A percentile compares a stretch with the other conserved stretches of the same genome.
phyloP scores from a whole-genome alignment of 2,113 vertebrate species.

The Eclectus roratus region DNA sequence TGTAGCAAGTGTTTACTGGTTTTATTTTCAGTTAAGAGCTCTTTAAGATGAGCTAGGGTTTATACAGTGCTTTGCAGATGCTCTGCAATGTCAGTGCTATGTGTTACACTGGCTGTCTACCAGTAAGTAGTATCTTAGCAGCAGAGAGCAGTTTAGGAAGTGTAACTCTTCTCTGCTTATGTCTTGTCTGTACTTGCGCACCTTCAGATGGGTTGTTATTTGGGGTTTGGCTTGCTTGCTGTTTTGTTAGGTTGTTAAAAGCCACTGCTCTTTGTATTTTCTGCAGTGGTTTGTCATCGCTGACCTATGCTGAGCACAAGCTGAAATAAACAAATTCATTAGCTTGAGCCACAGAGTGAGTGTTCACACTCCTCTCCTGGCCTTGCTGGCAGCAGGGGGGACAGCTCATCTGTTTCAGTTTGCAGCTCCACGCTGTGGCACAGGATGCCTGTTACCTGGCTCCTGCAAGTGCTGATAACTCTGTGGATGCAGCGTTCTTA shows the following conservation, averaged over 20 bases:
- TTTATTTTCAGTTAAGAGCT: neutral
- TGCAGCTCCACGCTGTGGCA: neutral
- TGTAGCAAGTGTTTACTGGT: neutral
- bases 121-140: neutral
- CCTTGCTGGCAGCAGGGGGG: conserved; percentile 30
- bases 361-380: conserved; percentile 6
- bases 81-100: neutral
- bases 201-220: neutral
- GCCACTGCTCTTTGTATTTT: neutral
- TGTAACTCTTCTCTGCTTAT: neutral
- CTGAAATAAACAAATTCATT: conserved; percentile 48
- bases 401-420: conserved; percentile 34
- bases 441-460: neutral
- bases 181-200: neutral
- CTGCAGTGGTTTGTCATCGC: conserved; percentile 3
- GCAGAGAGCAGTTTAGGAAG: neutral
- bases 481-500: neutral
- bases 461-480: neutral
- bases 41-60: neutral
- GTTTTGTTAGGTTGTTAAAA: conserved; percentile 20
- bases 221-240: neutral
- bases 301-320: neutral
- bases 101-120: neutral
- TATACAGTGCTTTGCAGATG: neutral
- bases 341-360: neutral